Conservation (phyloP, 2,113 vertebrate genomes). For the Mormoops blainvillei region DNA sequence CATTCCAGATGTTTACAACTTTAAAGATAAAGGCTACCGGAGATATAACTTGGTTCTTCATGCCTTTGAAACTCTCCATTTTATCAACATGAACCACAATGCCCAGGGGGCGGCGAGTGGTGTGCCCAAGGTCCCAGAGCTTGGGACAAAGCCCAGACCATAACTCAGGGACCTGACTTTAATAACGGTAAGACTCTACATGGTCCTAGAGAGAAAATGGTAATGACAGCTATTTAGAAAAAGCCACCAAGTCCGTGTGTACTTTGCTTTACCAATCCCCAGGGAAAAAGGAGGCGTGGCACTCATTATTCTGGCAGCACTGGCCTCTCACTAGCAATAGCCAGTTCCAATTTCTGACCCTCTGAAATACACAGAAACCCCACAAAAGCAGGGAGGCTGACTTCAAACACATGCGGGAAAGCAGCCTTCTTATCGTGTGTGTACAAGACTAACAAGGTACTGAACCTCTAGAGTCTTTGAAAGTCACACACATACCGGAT, state of each 20-base stretch:
- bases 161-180: conserved; percentile 20
- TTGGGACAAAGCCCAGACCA: not conserved
- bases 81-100: not conserved
- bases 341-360: conserved; percentile 36
- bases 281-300: conserved; percentile 33
- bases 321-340: conserved; percentile 57
- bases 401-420: not conserved
- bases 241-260: not conserved
- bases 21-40: not conserved
- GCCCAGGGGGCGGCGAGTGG: not conserved
- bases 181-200: not conserved
- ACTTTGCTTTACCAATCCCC: not conserved
- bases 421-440: conserved; percentile 34
- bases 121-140: not conserved
- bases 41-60: not conserved
- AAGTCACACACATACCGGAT: not conserved
- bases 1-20: not conserved
- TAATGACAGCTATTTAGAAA: conserved; percentile 27
- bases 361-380: not conserved
- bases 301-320: conserved; percentile 57
- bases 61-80: not conserved
- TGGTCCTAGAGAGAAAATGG: conserved; percentile 1
- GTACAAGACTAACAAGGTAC: not conserved
- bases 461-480: conserved; percentile 7
- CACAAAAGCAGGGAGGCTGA: not conserved